phyloP scores from a whole-genome alignment of 2,888 invertebrate species.

The Heliconius hortense region DNA sequence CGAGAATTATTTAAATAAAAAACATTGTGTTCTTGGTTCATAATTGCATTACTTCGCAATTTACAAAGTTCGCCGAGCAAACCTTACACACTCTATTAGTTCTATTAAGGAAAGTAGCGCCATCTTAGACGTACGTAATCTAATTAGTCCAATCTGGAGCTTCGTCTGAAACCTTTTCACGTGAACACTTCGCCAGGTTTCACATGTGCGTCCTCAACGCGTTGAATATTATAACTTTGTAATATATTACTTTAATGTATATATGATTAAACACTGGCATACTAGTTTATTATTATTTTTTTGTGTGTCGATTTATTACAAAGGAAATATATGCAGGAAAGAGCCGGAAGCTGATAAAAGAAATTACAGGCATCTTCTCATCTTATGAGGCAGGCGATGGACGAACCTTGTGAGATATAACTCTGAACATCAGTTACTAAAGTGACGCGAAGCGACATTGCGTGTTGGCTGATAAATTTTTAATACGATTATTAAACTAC shows the following conservation, averaged over 20 bases:
- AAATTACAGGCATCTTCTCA: not conserved
- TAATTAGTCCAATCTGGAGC: slow-evolving; percentile 37
- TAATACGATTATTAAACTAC: not conserved
- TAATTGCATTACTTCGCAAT: not conserved
- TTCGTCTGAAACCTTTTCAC: slow-evolving; percentile 37
- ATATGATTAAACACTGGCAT: not conserved
- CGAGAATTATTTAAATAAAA: no score
- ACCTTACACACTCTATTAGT: slow-evolving; percentile 24
- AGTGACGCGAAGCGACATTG: not conserved
- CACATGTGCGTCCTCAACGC: not conserved
- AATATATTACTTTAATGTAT: no score
- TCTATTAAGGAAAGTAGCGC: slow-evolving; percentile 29
- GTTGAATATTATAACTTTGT: not conserved
- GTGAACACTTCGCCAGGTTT: slow-evolving; percentile 21
- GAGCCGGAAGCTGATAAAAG: no score
- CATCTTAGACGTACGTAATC: slow-evolving; percentile 35
- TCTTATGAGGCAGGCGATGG: not conserved
- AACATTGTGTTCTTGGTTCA: not conserved
- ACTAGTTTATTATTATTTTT: not conserved
- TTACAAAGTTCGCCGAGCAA: slow-evolving; percentile 4
- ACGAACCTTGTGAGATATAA: no score
- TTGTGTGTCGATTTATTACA: not conserved
- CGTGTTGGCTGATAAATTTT: not conserved
- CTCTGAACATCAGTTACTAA: not conserved
- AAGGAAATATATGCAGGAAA: no score